Base-by-base conservation (phyloP, 2,797 vertebrate species). In the Darevskia mixta region DNA sequence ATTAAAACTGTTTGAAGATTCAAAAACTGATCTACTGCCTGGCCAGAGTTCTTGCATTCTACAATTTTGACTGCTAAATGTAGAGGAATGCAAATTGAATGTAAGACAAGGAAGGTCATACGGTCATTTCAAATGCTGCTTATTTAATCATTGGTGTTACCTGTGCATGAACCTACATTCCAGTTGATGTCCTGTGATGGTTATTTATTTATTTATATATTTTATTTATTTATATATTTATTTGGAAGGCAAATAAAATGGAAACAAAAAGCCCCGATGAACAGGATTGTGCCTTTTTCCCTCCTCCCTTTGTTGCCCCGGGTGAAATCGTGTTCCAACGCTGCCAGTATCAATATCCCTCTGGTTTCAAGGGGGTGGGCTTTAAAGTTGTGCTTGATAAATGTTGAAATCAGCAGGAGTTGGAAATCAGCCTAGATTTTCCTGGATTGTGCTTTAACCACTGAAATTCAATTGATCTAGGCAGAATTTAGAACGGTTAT, bases 191-290 rank as follows among this genome's bases (percentile, higher is more conserved):
- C 5, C 32, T 78, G 80, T 83, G 61, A 35, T 67, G 23, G 43
- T 71, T 66, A 20, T 27, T 45, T 71, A 27, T 78, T 85, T 82
- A 15, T 20, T 35, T 27, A 32, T 43, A 3, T 49, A 15, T 13
- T 10, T 55, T 55, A 2, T 49, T 49, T 3, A 25, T 35, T 49
- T 49, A 3, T 55, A 15, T 55, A 2, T 38, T 73, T 83, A 55
- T 83, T 38, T 58, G 41, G 9, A 38, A 67, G 32, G 32, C 72
- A 67, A 88, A 83, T 88, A 77, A 88, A 78, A 38, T 29, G 43
- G 82, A 83, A 83, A 69, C 10, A 13, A 29, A 45, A 38, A 43
- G 13, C n/a, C 43, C 72, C 58, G 77, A n/a, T 17, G 29, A 83
- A 55, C 25, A 38, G 41, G 15, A 5, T 78, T 35, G n/a, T 49